Conservation (phyloP, 1,140 invertebrate species). For the Zophobas morio region DNA sequence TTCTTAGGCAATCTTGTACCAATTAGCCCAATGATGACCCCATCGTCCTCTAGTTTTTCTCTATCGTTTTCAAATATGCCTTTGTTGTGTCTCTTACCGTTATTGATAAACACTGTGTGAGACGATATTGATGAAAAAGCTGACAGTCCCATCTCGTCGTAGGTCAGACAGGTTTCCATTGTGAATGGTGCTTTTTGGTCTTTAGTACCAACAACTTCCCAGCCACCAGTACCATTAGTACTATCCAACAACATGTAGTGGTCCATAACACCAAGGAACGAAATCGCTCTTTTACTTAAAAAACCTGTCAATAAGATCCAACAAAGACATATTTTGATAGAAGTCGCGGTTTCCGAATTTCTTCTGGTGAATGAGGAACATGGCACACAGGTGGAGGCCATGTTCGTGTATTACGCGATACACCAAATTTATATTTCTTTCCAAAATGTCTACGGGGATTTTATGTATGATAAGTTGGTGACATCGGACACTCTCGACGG, state of each 20-base stretch:
- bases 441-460: slow-evolving; percentile 57
- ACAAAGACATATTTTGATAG: slow-evolving; percentile 73
- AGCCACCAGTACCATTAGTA: slow-evolving; percentile 67
- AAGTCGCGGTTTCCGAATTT: slow-evolving; percentile 70
- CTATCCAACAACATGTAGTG: slow-evolving; percentile 70
- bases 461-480: slow-evolving; percentile 61
- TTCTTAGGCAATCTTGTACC: slow-evolving; percentile 68
- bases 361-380: slow-evolving; percentile 68
- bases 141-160: slow-evolving; percentile 61
- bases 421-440: slow-evolving; percentile 69
- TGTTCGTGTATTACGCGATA: slow-evolving; percentile 71
- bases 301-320: slow-evolving; percentile 73
- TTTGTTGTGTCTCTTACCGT: slow-evolving; percentile 57
- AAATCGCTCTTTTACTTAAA: slow-evolving; percentile 71
- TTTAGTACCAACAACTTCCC: slow-evolving; percentile 68
- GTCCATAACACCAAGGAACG: slow-evolving; percentile 69
- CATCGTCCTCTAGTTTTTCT: slow-evolving; percentile 50
- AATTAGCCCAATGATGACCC: slow-evolving; percentile 63
- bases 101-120: slow-evolving; percentile 58
- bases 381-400: slow-evolving; percentile 66
- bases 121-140: slow-evolving; percentile 58
- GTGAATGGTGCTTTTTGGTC: slow-evolving; percentile 66
- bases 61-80: slow-evolving; percentile 47
- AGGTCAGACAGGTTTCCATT: slow-evolving; percentile 56
- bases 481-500: slow-evolving; percentile 67